These are phyloP conservation scores for Stictonetta naevosa DNA, from an alignment of 2,113 vertebrate species.

Conservation along the genomic window DNA sequence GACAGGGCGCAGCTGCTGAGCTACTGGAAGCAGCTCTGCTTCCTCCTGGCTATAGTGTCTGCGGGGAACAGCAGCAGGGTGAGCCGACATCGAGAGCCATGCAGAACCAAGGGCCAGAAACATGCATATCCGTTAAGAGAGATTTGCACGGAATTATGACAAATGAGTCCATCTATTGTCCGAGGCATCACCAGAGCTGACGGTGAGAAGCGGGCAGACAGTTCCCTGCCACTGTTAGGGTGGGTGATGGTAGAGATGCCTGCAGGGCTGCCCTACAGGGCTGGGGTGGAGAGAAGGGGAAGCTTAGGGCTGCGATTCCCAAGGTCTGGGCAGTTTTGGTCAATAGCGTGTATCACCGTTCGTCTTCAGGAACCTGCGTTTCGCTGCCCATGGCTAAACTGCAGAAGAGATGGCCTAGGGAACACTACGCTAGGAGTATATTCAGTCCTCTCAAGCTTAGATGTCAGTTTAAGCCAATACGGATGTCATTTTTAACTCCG, in stretches of 20 bases:
- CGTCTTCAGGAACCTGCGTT: not conserved
- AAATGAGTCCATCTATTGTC: not conserved
- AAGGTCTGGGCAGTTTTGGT: not conserved
- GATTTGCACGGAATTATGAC: not conserved
- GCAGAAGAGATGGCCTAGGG: not conserved
- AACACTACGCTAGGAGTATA: not conserved
- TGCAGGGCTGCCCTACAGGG: not conserved
- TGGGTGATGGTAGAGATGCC: not conserved
- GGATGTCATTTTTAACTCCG: not conserved
- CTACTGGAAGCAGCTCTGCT: not conserved
- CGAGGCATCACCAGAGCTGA: not conserved
- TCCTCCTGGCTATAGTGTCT: not conserved
- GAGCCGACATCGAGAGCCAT: not conserved
- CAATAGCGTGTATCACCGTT: rapidly evolving
- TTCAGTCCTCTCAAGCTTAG: not conserved
- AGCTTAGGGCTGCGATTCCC: too few relatives aligned
- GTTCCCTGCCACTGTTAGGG: not conserved
- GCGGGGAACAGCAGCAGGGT: not conserved
- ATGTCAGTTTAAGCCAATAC: not conserved
- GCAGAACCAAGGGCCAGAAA: not conserved
- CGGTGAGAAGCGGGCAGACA: not conserved
- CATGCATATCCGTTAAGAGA: not conserved
- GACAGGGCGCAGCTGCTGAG: slow-evolving; percentile 52
- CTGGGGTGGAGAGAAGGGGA: not conserved
- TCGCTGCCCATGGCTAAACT: not conserved